A percentile compares a stretch with the other conserved stretches of the same genome.
Conservation (phyloP, 2,888 invertebrate species). For the Epinotia nisella region DNA sequence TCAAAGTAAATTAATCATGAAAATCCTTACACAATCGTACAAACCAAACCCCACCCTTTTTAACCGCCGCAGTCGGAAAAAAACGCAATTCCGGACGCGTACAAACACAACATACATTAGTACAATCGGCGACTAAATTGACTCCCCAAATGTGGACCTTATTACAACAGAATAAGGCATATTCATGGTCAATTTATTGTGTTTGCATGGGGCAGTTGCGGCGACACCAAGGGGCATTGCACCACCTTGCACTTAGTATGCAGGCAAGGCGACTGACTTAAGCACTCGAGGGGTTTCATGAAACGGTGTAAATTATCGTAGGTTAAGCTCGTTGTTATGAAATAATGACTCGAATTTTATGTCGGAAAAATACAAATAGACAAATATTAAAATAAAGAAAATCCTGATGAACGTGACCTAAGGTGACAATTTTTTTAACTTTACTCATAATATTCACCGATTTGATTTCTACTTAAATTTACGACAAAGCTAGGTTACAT, state of each 20-base stretch:
- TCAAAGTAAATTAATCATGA: too few species aligned
- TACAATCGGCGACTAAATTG: not conserved
- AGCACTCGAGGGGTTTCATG: not conserved
- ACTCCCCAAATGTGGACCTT: not conserved
- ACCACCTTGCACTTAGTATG: slow-evolving; percentile 80
- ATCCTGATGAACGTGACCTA: too few species aligned
- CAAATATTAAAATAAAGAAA: too few species aligned
- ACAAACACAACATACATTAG: not conserved
- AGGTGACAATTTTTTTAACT: too few species aligned
- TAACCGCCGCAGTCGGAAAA: slow-evolving; percentile 13
- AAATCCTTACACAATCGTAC: not conserved
- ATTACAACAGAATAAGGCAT: not conserved
- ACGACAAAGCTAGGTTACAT: too few species aligned
- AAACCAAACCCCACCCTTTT: not conserved
- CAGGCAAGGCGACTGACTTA: slow-evolving; percentile 64
- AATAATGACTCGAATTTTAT: too few species aligned
- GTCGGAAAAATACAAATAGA: too few species aligned
- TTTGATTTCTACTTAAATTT: too few species aligned
- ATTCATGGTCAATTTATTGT: not conserved
- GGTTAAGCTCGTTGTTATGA: not conserved
- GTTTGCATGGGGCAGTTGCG: slow-evolving; percentile 49
- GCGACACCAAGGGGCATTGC: slow-evolving; percentile 74
- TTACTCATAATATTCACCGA: too few species aligned
- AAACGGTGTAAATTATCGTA: not conserved
- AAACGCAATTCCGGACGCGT: slow-evolving; percentile 32